These are phyloP conservation scores for Mobula hypostoma DNA, from an alignment of 2,113 vertebrate species.

Conservation along the genomic window DNA sequence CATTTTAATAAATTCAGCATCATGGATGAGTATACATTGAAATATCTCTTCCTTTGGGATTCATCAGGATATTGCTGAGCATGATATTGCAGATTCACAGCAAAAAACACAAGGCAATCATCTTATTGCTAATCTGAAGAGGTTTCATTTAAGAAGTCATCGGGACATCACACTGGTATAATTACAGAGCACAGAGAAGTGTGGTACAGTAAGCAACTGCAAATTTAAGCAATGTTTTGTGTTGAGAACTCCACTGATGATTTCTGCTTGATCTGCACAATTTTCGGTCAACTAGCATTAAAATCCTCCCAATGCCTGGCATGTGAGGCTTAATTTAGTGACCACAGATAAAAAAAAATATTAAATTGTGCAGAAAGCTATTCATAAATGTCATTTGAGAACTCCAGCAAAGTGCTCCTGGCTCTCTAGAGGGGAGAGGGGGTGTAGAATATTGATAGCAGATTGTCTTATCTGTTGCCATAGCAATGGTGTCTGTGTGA, in stretches of 20 bases:
- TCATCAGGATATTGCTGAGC: not conserved
- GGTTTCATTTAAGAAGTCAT: not conserved
- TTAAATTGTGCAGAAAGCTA: conserved; percentile 19
- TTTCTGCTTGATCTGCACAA: not conserved
- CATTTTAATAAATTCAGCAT: not conserved
- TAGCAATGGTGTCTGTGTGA: not conserved
- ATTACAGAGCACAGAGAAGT: not conserved
- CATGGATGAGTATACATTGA: not conserved
- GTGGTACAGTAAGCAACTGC: not conserved
- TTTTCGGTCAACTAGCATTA: not conserved
- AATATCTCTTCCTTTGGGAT: not conserved
- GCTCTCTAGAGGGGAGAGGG: not conserved
- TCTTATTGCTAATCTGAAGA: not conserved
- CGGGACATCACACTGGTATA: not conserved
- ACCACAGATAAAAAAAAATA: not conserved
- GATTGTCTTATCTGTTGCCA: not conserved
- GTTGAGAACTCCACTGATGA: not conserved
- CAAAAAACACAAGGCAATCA: not conserved
- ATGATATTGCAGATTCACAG: not conserved
- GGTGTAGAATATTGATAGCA: not conserved
- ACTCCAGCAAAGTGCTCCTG: not conserved
- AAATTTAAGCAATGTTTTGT: not conserved
- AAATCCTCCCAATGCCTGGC: not conserved
- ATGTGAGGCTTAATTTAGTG: not conserved
- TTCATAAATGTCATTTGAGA: conserved; percentile 11